Evolutionary conservation across 2,113 vertebrate genomes (phyloP), one percentile per base, ranked within the genome.

Genomic region (Nematolebias whitei): DNA sequence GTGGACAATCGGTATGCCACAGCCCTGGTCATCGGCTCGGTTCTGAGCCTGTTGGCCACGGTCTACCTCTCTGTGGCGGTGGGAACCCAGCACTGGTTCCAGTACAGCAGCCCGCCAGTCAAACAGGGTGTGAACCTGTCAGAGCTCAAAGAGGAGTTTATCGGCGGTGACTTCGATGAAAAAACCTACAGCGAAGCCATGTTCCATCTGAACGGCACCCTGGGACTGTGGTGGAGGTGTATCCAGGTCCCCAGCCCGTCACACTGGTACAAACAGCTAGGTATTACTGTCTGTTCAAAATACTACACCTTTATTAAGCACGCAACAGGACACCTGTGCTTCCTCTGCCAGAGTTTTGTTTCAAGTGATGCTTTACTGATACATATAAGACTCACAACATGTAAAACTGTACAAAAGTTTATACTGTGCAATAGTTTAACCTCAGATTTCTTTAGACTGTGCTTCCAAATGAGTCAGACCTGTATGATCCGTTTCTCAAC

Each of bases 1-100:
- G 97, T 98, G 81, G 97, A 99, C 90, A 99, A 99, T 82, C 94
- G 96, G 15, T 98, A 98, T 50, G 96, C 96, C 64, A 99, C 97
- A 2, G 97, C 97, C 0, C 87, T 99, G 54, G 96, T 99, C 24
- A 99, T 99, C 20, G 97, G 96, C 66, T 96, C 95, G 0, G 96
- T 99, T 49, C 93, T 99, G 68, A 97, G 96, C 76, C 94, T 98
- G 76, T 92, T 99, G 84, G 97, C 96, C 63, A 93, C 95, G 8
- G 95, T 98, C 58, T 99, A 99, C 78, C 94, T 99, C 75, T 96
- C 95, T 1, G 95, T 95, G 69, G 96, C 96, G 0, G 92, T 97
- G 16, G 96, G 97, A 54, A 98, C 97, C 0, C 96, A 95, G 82
- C 93, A 96, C 85, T 99, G 97, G 97, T 98, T 95, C 80, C 95